Conservation (phyloP, 2,888 invertebrate genomes). For the Drosophila lutescens region DNA sequence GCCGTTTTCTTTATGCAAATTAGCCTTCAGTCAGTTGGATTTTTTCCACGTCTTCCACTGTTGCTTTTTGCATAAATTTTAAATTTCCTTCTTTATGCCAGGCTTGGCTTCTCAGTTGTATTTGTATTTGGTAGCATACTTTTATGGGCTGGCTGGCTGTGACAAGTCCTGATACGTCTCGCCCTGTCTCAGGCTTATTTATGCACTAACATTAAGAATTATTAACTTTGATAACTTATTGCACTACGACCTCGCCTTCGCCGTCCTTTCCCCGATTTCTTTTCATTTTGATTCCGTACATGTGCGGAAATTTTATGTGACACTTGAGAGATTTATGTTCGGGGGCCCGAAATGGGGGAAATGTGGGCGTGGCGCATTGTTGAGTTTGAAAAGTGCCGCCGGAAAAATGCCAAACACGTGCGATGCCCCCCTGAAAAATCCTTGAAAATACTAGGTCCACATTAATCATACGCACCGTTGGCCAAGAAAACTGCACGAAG, state of each 20-base stretch:
- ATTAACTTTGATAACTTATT: constrained; percentile 79
- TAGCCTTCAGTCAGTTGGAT: constrained; percentile 55
- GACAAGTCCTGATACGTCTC: constrained; percentile 52
- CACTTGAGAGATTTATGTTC: constrained; percentile 74
- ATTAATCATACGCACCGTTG: constrained; percentile 73
- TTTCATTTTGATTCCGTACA: constrained; percentile 76
- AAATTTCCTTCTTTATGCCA: constrained; percentile 68
- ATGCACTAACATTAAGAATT: constrained; percentile 80
- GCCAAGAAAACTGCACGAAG: constrained; percentile 30
- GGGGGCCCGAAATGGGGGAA: constrained; percentile 18
- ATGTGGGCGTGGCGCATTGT: constrained; percentile 62
- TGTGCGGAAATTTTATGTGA: constrained; percentile 79
- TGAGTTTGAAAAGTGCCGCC: constrained; percentile 63
- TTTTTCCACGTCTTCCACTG: constrained; percentile 33
- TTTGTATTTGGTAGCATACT: constrained; percentile 53
- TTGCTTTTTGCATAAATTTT: constrained; percentile 72
- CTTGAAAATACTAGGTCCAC: constrained; percentile 29
- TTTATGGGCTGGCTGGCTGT: constrained; percentile 60
- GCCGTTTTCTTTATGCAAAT: constrained; percentile 77
- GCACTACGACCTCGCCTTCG: constrained; percentile 54
- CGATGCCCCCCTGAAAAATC: constrained; percentile 19
- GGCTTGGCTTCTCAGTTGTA: constrained; percentile 46
- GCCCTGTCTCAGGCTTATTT: constrained; percentile 60
- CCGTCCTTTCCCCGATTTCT: constrained; percentile 30
- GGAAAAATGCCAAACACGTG: constrained; percentile 64